phyloP scores from a whole-genome alignment of 35 echinoderm and acorn worm species.

The Heliocidaris tuberculata region DNA sequence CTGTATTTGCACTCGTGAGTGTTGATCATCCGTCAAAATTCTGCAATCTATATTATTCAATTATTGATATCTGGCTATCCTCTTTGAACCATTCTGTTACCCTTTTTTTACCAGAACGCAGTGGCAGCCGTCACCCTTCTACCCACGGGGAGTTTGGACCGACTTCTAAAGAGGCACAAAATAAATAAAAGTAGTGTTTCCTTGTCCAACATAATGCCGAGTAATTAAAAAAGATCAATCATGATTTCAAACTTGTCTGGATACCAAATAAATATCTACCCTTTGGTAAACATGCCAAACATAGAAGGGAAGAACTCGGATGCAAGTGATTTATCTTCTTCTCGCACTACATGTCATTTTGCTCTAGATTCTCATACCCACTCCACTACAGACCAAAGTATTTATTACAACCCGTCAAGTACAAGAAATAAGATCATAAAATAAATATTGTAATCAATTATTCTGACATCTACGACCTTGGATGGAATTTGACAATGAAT shows the following conservation, averaged over 20 bases:
- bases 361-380: neutral
- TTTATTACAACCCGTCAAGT: neutral
- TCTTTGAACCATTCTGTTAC: neutral
- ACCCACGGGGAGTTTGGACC: neutral
- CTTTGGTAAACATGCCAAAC: neutral
- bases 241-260: neutral
- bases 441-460: constrained; percentile 20
- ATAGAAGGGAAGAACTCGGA: neutral
- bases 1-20: neutral
- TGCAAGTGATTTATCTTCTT: neutral
- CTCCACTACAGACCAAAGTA: neutral
- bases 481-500: neutral
- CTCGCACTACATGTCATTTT: neutral
- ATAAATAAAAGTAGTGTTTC: neutral
- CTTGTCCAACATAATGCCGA: neutral
- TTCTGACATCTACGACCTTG: constrained; percentile 16
- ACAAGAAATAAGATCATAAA: constrained; percentile 5
- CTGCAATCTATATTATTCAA: neutral
- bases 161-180: neutral
- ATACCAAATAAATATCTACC: neutral
- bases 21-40: constrained; percentile 6
- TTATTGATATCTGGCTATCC: neutral
- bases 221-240: constrained; percentile 13
- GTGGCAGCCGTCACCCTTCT: neutral
- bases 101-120: neutral